phyloP scores from a whole-genome alignment of 1,140 invertebrate genomes.

The Temnothorax nylanderi region DNA sequence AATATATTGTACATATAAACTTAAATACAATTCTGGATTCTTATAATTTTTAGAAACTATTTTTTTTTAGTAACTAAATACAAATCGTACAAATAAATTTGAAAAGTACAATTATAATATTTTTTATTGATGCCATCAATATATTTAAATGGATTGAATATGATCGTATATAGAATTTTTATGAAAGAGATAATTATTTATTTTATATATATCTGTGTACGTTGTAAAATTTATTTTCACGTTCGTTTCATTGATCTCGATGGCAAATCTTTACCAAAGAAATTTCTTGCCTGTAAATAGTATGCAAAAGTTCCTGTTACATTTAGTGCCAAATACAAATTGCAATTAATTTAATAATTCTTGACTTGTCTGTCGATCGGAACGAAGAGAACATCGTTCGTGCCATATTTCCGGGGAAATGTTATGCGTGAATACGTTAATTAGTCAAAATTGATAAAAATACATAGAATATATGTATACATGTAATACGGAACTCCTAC shows the following conservation, averaged over 20 bases:
- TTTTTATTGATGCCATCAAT: neutral
- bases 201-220: neutral
- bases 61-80: neutral
- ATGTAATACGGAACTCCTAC: neutral
- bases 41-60: neutral
- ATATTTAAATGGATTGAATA: neutral
- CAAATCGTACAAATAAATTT: neutral
- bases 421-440: neutral
- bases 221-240: slow-evolving; percentile 16
- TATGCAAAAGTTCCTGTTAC: slow-evolving; percentile 30
- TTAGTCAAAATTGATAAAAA: neutral
- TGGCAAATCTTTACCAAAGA: slow-evolving; percentile 10
- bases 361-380: neutral
- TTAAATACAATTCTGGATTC: neutral
- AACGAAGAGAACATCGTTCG: neutral
- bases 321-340: slow-evolving; percentile 1
- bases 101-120: neutral
- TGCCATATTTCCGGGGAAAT: neutral
- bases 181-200: neutral
- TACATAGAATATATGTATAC: neutral
- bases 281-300: neutral
- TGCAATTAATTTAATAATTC: neutral
- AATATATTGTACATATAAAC: neutral
- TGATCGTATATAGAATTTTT: neutral
- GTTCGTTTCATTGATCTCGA: neutral